A percentile compares a stretch with the other conserved stretches of the same genome.
These are phyloP conservation scores for Lithophane leautieri DNA, from an alignment of 2,888 invertebrate species.

Conservation along the genomic window DNA sequence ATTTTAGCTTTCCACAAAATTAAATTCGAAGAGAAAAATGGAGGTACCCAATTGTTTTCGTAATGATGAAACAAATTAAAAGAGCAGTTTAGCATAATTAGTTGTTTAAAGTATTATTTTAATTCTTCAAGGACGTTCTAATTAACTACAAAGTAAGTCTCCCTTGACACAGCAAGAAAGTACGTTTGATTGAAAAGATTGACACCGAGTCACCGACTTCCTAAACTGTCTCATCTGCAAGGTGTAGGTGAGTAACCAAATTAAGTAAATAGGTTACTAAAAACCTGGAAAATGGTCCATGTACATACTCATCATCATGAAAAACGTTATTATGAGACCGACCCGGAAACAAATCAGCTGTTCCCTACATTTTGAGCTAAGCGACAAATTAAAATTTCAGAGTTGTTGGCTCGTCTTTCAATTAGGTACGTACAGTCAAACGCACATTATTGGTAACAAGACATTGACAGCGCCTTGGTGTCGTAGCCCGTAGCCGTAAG, in stretches of 20 bases:
- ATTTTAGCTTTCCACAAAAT: background rate
- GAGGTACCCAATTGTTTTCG: background rate
- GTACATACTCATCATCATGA: background rate
- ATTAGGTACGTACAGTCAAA: background rate
- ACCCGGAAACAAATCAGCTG: too few relatives aligned
- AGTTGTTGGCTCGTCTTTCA: background rate
- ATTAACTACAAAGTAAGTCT: too few relatives aligned
- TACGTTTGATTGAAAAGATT: background rate
- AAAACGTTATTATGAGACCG: background rate
- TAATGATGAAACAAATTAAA: background rate
- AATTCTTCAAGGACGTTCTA: too few relatives aligned
- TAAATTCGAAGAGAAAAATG: background rate
- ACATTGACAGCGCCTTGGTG: background rate
- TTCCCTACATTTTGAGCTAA: background rate
- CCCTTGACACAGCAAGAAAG: background rate
- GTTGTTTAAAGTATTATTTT: background rate
- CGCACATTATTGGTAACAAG: background rate
- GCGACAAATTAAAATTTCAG: background rate
- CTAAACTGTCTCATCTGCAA: background rate
- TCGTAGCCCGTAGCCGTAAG: background rate
- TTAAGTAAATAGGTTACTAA: background rate
- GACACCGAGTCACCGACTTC: background rate
- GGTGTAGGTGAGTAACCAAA: background rate
- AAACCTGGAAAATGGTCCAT: background rate
- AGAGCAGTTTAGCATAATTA: background rate